Evolutionary conservation across 2,888 invertebrate species (phyloP), one percentile per base, ranked within the genome.

Genomic region (Drosophila robusta): DNA sequence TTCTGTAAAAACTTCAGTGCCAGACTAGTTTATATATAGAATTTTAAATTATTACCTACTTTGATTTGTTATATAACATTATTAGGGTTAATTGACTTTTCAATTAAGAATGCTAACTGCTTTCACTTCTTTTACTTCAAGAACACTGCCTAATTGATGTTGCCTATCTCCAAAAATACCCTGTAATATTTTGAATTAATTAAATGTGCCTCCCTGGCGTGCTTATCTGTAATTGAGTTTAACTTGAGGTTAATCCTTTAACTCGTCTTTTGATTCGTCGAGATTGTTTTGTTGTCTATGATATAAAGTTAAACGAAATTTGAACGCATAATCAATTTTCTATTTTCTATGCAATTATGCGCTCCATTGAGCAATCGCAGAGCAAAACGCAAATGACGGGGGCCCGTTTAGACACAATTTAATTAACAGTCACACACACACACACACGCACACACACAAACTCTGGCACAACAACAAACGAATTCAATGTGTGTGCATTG

Each of bases 401-500:
- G 38, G n/a, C 39, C 55, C 66, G 62, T 70, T 85, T 80, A 82
- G 76, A 79, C 74, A 71, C 86, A 87, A 83, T 83, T 83, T 86
- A 83, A 83, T 83, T 86, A 88, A 83, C 70, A 82, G 75, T 49
- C 84, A 70, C 38, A 64, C 50, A 38, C 51, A 47, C 44, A 44
- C 44, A 39, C 44, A 54, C 49, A 32, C 38, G 0, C 26, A 22
- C 29, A 50, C 26, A 26, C 26, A 4, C 26, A 26, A 2, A n/a
- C n/a, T n/a, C 18, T 26, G 26, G 18, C 32, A 58, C 63, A 54
- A 74, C 67, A 63, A 73, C 83, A 85, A 75, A 77, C 77, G 78
- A 70, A 69, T 44, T 66, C 24, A 38, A 18, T 52, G 61, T 60
- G 62, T 73, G 73, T 75, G 69, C 80, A 79, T 55, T 73, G 75